A percentile compares a stretch with the other conserved stretches of the same genome.
Evolutionary conservation across 2,113 vertebrate species (phyloP).

Genomic region (Gymnobelideus leadbeateri): DNA sequence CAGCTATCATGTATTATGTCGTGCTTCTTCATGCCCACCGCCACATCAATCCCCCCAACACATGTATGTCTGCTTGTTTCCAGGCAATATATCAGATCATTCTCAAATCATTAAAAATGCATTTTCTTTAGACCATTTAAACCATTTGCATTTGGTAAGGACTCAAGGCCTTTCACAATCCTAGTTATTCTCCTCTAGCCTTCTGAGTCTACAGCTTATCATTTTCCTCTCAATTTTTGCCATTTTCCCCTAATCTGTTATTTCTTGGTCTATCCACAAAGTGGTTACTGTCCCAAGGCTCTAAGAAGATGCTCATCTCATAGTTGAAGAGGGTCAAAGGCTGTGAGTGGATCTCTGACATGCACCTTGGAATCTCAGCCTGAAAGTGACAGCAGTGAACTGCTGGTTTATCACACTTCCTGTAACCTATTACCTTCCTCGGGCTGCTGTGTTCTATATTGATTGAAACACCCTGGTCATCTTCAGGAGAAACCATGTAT

Average conservation of each 20-base stretch:
- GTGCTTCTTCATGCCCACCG: not conserved
- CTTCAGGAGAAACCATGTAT: constrained; percentile 4
- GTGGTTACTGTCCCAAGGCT: not conserved
- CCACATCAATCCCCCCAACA: not conserved
- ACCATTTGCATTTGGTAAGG: not conserved
- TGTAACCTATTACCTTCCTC: not conserved
- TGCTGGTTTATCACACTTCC: not conserved
- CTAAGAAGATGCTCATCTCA: not conserved
- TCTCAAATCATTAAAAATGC: not conserved
- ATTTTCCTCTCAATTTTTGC: not conserved
- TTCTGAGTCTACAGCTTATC: not conserved
- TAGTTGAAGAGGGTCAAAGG: not conserved
- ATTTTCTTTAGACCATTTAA: not conserved
- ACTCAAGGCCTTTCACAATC: not conserved
- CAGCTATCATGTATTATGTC: too few species aligned
- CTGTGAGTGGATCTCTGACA: not conserved
- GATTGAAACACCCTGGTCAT: not conserved
- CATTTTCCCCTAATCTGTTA: not conserved
- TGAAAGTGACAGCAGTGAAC: not conserved
- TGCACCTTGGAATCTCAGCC: not conserved
- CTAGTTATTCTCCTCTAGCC: not conserved
- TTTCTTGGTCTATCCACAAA: not conserved
- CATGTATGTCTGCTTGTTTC: not conserved
- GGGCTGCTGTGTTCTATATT: not conserved
- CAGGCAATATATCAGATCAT: not conserved